A percentile compares a stretch with the other conserved stretches of the same genome.
Evolutionary conservation across 2,113 vertebrate genomes (phyloP).

Genomic region (Pterocles burchelli): DNA sequence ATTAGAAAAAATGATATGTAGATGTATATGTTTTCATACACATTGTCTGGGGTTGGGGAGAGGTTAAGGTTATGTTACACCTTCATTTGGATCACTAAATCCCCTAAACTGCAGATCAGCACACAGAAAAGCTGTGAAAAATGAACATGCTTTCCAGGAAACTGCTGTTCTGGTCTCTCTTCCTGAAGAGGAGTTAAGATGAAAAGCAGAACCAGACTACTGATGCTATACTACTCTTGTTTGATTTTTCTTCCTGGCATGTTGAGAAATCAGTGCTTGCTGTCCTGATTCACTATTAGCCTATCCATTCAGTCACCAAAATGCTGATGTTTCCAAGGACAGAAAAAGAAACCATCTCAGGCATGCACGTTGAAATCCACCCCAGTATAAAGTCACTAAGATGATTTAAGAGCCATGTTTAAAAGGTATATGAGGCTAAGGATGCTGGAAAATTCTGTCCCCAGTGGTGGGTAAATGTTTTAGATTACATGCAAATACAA

Average conservation of each 20-base stretch:
- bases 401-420: background rate
- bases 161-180: background rate
- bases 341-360: background rate
- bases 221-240: background rate
- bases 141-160: background rate
- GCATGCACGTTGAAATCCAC: background rate
- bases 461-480: background rate
- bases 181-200: background rate
- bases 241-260: background rate
- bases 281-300: background rate
- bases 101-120: background rate
- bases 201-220: constrained; percentile 31
- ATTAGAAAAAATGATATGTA: background rate
- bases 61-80: background rate
- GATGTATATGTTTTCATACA: background rate
- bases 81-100: background rate
- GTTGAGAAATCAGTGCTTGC: background rate
- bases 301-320: background rate
- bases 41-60: background rate
- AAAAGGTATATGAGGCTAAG: background rate
- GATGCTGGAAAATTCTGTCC: background rate
- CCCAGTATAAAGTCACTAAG: background rate
- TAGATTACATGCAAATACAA: background rate
- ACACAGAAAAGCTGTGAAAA: constrained; percentile 23
- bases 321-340: background rate